phyloP scores from a whole-genome alignment of 2,797 vertebrate species.

The Poeciliopsis presidionis region DNA sequence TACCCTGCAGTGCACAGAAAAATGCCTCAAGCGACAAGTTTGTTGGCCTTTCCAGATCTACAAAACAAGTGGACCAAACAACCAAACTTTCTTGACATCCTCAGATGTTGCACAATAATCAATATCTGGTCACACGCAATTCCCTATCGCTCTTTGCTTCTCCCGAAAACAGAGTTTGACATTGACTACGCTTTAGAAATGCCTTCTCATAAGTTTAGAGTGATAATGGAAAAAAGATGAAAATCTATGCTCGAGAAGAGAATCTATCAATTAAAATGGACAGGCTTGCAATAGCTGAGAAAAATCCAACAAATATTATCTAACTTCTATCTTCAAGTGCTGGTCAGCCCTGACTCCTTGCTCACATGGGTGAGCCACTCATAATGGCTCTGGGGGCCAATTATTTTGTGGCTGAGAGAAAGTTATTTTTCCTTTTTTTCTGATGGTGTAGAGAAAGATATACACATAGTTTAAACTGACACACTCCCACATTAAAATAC shows the following conservation, averaged over 20 bases:
- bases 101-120: neutral
- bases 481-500: conserved; percentile 28
- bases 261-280: neutral
- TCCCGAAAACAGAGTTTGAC: neutral
- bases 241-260: neutral
- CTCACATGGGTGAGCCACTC: conserved; percentile 59
- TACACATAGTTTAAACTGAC: conserved; percentile 38
- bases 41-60: neutral
- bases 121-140: neutral
- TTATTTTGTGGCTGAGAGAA: conserved; percentile 69
- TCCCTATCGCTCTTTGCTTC: neutral
- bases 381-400: conserved; percentile 68
- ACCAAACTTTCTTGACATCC: neutral
- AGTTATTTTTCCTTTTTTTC: conserved; percentile 44
- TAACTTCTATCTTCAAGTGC: conserved; percentile 52
- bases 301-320: conserved; percentile 21
- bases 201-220: neutral
- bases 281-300: conserved; percentile 19
- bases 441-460: conserved; percentile 48
- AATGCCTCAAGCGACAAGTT: neutral
- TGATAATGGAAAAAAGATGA: neutral
- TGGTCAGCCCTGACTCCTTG: conserved; percentile 61
- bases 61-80: neutral
- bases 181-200: neutral
- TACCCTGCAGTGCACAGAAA: no score